Evolutionary conservation across 2,888 invertebrate species (phyloP).

Genomic region (Lucinisca nassula): DNA sequence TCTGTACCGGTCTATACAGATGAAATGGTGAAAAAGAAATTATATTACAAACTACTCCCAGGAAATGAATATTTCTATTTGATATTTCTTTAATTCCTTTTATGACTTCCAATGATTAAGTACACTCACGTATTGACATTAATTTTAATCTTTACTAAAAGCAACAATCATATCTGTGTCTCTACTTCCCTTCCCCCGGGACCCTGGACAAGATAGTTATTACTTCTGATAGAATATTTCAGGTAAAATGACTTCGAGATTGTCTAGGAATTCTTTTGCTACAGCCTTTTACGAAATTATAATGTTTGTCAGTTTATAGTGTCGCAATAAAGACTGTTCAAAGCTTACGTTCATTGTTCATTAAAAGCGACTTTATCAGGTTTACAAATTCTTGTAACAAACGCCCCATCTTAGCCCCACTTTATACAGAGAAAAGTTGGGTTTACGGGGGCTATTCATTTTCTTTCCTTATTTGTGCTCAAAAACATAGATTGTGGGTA

Average conservation of each 20-base stretch:
- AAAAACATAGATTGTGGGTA: too few relatives aligned
- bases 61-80: constrained; percentile 69
- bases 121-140: constrained; percentile 52
- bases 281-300: background rate
- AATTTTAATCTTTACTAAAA: constrained; percentile 71
- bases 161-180: constrained; percentile 58
- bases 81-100: constrained; percentile 67
- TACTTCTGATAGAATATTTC: background rate
- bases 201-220: constrained; percentile 5
- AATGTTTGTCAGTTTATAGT: background rate
- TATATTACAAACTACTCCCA: constrained; percentile 5
- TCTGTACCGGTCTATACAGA: too few relatives aligned
- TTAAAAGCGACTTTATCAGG: too few relatives aligned
- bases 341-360: too few relatives aligned
- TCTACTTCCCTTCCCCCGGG: constrained; percentile 46
- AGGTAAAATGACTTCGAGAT: background rate
- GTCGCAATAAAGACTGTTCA: too few relatives aligned
- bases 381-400: too few relatives aligned
- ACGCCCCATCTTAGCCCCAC: too few relatives aligned
- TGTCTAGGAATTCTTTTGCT: background rate
- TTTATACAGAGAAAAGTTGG: too few relatives aligned
- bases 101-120: constrained; percentile 57
- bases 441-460: too few relatives aligned
- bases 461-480: too few relatives aligned
- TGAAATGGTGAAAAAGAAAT: constrained; percentile 17